Base-by-base conservation (phyloP, 2,797 vertebrate species). In the Myripristis murdjan region DNA sequence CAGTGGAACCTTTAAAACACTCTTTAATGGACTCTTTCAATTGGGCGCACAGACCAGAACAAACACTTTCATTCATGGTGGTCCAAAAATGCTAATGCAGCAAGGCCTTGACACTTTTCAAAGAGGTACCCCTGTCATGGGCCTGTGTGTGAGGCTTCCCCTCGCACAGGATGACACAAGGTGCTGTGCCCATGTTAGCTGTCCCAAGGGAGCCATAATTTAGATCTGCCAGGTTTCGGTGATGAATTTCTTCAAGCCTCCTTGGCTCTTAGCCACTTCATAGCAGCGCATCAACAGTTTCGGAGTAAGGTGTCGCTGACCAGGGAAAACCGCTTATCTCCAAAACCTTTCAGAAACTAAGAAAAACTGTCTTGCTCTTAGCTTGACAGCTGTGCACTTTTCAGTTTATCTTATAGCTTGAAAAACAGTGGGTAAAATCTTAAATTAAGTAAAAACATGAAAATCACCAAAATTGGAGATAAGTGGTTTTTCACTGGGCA, bases 51-150 rank as follows among this genome's bases (percentile, higher is more conserved):
- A 87, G 81, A 87, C 85, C 75, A 91, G 89, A 92, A 93, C 84
- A 93, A 92, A 91, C 83, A 73, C 76, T 73, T 81, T 89, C 82
- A 91, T 92, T 94, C 92, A 93, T 73, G 68, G 68, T 51, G 77
- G 73, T 93, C 93, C 92, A 93, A 74, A 91, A 88, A 94, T 94
- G 91, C 90, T 77, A 94, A 94, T 94, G 82, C 83, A 82, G 77
- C 79, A 77, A 85, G 69, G 80, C 61, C 73, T 71, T 80, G 73
- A 77, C 82, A 88, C 88, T 87, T 73, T 91, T 91, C 82, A 90
- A 79, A 90, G 83, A 81, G 85, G 76, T 83, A 82, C 77, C 53
- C 72, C 83, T 89, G 89, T 87, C 83, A 87, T 75, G 54, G 67
- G 81, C 48, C 72, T 75, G 79, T 86, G 80, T 86, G 64, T 52